phyloP scores from a whole-genome alignment of 2,797 vertebrate genomes.

The Thalassophryne amazonica region DNA sequence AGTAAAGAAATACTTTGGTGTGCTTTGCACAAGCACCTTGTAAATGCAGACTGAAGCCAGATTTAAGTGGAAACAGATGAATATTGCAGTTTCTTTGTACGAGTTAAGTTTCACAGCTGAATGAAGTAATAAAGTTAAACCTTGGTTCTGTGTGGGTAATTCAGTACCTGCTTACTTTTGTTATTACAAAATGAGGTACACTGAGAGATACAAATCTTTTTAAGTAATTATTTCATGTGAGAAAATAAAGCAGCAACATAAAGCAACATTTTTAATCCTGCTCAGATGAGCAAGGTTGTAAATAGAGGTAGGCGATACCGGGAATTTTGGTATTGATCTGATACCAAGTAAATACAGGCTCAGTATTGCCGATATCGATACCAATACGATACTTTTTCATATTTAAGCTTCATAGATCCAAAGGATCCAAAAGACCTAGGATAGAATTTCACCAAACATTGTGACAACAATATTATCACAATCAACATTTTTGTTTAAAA shows the following conservation, averaged over 20 bases:
- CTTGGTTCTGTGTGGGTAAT: not conserved
- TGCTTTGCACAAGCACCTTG: slow-evolving; percentile 61
- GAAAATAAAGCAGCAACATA: not conserved
- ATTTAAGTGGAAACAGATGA: slow-evolving; percentile 74
- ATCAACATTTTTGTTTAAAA: too few species aligned
- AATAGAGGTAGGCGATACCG: too few species aligned
- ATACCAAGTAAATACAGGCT: too few species aligned
- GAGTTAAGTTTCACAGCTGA: slow-evolving; percentile 14
- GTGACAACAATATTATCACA: too few species aligned
- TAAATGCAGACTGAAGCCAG: slow-evolving; percentile 55
- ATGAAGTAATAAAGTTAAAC: not conserved
- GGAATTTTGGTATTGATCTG: too few species aligned
- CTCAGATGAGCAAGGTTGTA: too few species aligned
- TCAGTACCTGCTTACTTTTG: not conserved
- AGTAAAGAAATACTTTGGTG: slow-evolving; percentile 65
- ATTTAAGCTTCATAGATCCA: too few species aligned
- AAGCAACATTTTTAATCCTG: too few species aligned
- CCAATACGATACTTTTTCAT: too few species aligned
- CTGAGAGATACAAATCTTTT: not conserved
- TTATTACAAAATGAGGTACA: not conserved
- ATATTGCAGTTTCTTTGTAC: slow-evolving; percentile 36
- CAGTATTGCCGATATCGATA: too few species aligned
- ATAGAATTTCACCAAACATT: too few species aligned
- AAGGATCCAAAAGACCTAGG: too few species aligned
- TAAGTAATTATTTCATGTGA: not conserved